These are phyloP conservation scores for Elaphurus davidianus DNA, from an alignment of 2,113 vertebrate species.

Conservation along the genomic window DNA sequence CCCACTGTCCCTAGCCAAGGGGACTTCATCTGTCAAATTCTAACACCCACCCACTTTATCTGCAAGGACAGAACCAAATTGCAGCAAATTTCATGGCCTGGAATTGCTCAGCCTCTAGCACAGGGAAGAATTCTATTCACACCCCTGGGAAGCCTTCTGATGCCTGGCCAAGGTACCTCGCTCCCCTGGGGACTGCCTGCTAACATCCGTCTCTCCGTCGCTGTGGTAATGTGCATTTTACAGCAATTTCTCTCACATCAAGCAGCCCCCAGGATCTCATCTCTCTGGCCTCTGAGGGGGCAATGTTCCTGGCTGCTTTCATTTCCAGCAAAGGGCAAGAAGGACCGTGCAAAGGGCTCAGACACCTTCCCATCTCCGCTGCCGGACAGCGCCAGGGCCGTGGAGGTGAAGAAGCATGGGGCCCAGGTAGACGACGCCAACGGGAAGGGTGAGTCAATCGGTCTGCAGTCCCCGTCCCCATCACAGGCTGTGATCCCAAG, in stretches of 20 bases:
- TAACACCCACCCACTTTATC: neutral
- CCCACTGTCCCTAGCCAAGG: neutral
- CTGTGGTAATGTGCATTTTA: neutral
- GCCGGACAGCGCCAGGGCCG: neutral
- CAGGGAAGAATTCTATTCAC: neutral
- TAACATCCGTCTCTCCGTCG: neutral
- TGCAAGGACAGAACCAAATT: neutral
- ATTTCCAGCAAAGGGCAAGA: neutral
- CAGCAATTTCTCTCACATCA: neutral
- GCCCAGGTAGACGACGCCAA: neutral
- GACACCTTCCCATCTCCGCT: neutral
- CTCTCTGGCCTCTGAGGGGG: neutral
- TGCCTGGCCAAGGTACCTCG: neutral
- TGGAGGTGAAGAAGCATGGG: neutral
- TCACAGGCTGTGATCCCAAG: rapidly evolving
- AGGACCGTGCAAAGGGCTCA: neutral
- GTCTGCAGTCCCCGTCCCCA: neutral
- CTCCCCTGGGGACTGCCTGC: neutral
- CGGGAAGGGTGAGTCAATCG: rapidly evolving
- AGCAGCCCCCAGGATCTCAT: neutral
- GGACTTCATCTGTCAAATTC: neutral
- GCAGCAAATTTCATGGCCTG: neutral
- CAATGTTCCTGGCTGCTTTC: neutral
- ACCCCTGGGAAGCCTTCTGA: neutral
- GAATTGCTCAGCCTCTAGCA: neutral